These are phyloP conservation scores for Chinchilla lanigera DNA, from an alignment of 2,113 vertebrate species.

Conservation along the genomic window DNA sequence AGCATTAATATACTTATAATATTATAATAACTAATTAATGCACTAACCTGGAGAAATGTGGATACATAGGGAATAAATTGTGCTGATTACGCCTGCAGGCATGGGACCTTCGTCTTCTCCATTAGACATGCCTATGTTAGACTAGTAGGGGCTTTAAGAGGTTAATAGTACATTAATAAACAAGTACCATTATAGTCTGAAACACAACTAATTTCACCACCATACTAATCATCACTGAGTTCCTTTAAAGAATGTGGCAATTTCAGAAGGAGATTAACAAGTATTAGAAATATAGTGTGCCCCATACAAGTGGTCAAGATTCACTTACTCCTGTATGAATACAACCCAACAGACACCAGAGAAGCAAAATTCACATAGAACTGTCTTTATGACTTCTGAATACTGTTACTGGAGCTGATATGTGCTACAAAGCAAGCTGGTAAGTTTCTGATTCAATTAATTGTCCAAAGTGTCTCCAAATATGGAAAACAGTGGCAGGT, in stretches of 20 bases:
- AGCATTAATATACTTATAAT: not conserved
- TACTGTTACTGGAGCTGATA: not conserved
- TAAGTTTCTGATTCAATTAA: not conserved
- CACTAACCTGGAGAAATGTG: not conserved
- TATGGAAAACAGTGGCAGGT: not conserved
- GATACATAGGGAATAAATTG: not conserved
- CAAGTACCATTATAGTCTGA: not conserved
- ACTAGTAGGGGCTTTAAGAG: not conserved
- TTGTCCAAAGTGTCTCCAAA: not conserved
- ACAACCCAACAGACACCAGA: not conserved
- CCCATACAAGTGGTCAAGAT: not conserved
- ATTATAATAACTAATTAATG: constrained; percentile 10
- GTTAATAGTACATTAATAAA: not conserved
- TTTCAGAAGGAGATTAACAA: not conserved
- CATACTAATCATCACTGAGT: not conserved
- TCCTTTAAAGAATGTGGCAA: not conserved
- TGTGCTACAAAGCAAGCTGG: not conserved
- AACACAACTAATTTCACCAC: not conserved
- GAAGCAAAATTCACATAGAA: not conserved
- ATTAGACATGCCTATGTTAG: not conserved
- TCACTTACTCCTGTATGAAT: not conserved
- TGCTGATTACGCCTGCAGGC: not conserved
- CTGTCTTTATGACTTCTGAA: constrained; percentile 28
- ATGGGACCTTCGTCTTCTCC: not conserved
- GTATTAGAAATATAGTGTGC: not conserved